Base-by-base conservation (phyloP, 2,888 invertebrate species). In the Cheilosia vulpina region DNA sequence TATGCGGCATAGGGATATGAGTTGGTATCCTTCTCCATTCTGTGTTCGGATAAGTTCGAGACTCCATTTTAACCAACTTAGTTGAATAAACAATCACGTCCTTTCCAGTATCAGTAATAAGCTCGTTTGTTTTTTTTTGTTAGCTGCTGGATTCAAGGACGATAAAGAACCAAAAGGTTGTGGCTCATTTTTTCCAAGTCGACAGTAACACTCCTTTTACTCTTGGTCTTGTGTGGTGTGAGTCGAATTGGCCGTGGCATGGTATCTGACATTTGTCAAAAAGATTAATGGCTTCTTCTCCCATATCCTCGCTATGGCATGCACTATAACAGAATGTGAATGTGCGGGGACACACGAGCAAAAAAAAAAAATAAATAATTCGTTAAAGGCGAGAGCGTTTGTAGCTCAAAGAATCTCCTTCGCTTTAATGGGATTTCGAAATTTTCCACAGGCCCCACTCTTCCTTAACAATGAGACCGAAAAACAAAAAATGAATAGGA, bases 51-150 rank as follows among this genome's bases (percentile, higher is more conserved):
- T 19, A 50, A 34, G 60, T 27, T 27, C 66, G 21, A 65, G 71
- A 34, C 71, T 69, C 41, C 65, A 69, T 84, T 84, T 63, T 65
- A 65, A 66, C 75, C 63, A 75, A 80, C 79, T 79, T 84, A 79
- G 69, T 84, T 84, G 79, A 84, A 84, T 84, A 84, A 84, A 84
- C 83, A 84, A 84, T 84, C 84, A 84, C 84, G 84, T 84, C 79
- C 63, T 71, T 79, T 50, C 38, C 45, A 75, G 66, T 80, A 75
- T 84, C 80, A 76, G 84, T 80, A 84, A 84, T 84, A 84, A 76
- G 76, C 66, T 84, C 84, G 55, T 79, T 79, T 65, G 53, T 71
- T 65, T 60, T 43, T 45, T 50, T 19, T 80, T 65, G 11, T 62
- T 52, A 41, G 4, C 52, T 15, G 52, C 38, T 24, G 19, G 41